Base-by-base conservation (phyloP, 2,113 vertebrate genomes). In the Otus sunia region DNA sequence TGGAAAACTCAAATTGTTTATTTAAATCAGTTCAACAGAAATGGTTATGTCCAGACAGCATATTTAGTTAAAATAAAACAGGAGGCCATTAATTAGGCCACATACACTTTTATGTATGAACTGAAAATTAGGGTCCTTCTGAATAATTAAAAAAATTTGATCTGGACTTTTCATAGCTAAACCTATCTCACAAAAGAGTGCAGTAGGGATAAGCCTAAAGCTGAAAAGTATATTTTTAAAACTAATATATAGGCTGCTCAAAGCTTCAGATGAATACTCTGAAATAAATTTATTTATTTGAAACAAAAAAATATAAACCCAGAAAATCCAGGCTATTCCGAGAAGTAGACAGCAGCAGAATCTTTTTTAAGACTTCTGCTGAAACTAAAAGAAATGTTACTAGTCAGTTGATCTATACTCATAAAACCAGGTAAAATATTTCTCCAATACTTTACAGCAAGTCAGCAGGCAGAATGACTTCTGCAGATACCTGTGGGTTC, bases 241-340 rank as follows among this genome's bases (percentile, higher is more conserved):
- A 32, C 5, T 60, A 50, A 30, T 32, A n/a, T 15, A 32, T 14
- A 16, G 0, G 8, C 6, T 43, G 1, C 3, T 66, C 3, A 62
- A 56, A 62, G 20, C 13, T 71, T 64, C 39, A 69, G 27, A 41
- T 39, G 59, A 72, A 50, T 6, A 32, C 7, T 53, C 18, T 50
- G 58, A 87, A 92, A n/a, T 2, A 67, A 85, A 63, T 37, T 16
- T 55, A 59, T 19, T 52, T 52, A 3, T 63, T 60, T 43, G 19
- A 68, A 92, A 72, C 0, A 59, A 81, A 45, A 20, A 41, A 26
- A 41, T 15, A 22, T 11, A 67, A 50, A 27, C 32, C 5, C 18
- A 17, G 37, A 72, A 90, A 85, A 60, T 6, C 7, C 17, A 41
- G 3, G 3, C 43, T 88, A 16, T 11, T 73, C 36, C 30, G 11